Percentiles rank a stretch among this genome's conserved stretches.
phyloP scores from a whole-genome alignment of 2,888 invertebrate species.

The Oligia fasciuncula region DNA sequence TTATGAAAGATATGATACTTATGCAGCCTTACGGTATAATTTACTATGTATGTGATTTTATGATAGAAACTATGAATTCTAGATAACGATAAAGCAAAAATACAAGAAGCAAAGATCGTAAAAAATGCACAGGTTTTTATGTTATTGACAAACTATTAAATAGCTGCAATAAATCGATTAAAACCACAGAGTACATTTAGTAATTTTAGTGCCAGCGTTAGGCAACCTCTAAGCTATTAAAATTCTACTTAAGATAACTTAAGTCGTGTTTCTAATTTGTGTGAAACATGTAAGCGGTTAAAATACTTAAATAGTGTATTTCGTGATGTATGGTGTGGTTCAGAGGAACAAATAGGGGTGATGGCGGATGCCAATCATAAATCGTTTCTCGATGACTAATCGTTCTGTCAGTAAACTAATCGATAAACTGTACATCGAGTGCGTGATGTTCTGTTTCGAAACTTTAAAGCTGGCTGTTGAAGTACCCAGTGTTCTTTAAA shows the following conservation, averaged over 20 bases:
- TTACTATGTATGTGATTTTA: neutral
- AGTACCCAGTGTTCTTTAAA: slow-evolving; percentile 23
- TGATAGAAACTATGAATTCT: slow-evolving; percentile 8
- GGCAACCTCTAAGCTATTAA: slow-evolving; percentile 72
- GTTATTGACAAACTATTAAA: slow-evolving; percentile 61
- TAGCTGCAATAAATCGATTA: slow-evolving; percentile 57
- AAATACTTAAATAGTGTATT: slow-evolving; percentile 68
- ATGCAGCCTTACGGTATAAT: neutral
- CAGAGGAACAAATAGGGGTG: slow-evolving; percentile 72
- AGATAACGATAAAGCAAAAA: slow-evolving; percentile 20
- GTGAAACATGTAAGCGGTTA: slow-evolving; percentile 72
- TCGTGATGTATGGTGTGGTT: slow-evolving; percentile 73
- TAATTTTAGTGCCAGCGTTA: slow-evolving; percentile 68
- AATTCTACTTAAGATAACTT: slow-evolving; percentile 82
- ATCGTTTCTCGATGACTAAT: slow-evolving; percentile 74
- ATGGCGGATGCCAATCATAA: slow-evolving; percentile 74
- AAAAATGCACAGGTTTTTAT: slow-evolving; percentile 55
- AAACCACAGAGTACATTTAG: slow-evolving; percentile 53
- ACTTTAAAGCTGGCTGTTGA: slow-evolving; percentile 56
- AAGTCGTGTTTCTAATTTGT: slow-evolving; percentile 84
- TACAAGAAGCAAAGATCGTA: slow-evolving; percentile 42
- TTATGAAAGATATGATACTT: neutral
- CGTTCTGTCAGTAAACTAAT: slow-evolving; percentile 80
- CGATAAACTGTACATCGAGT: slow-evolving; percentile 74
- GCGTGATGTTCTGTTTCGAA: slow-evolving; percentile 61